Evolutionary conservation across 2,888 invertebrate genomes (phyloP).

Genomic region (Gibbula magus): DNA sequence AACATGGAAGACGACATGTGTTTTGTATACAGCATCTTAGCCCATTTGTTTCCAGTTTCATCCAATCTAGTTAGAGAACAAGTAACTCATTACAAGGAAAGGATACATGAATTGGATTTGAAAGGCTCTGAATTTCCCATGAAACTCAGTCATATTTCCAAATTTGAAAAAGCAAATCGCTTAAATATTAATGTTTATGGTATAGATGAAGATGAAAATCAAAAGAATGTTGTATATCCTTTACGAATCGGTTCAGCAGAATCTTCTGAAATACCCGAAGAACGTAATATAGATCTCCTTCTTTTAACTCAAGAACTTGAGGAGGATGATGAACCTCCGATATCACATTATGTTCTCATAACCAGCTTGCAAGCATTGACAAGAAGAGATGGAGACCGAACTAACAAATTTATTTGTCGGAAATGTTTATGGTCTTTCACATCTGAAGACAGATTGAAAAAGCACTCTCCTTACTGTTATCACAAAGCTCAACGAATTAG

Average conservation of each 20-base stretch:
- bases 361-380: neutral
- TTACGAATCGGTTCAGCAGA: neutral
- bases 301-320: neutral
- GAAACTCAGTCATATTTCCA: neutral
- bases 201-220: neutral
- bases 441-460: neutral
- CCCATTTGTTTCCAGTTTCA: neutral
- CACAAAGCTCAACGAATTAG: neutral
- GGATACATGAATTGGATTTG: neutral
- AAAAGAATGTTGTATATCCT: neutral
- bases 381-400: neutral
- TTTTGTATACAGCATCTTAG: neutral
- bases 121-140: neutral
- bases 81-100: neutral
- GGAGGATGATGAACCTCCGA: neutral
- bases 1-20: neutral
- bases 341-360: neutral
- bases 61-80: neutral
- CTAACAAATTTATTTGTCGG: neutral
- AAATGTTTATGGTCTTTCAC: neutral
- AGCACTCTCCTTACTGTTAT: neutral
- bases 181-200: neutral
- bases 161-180: neutral
- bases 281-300: neutral
- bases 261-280: neutral